Conservation (phyloP, 1,140 invertebrate genomes). For the Subanguina moxae region DNA sequence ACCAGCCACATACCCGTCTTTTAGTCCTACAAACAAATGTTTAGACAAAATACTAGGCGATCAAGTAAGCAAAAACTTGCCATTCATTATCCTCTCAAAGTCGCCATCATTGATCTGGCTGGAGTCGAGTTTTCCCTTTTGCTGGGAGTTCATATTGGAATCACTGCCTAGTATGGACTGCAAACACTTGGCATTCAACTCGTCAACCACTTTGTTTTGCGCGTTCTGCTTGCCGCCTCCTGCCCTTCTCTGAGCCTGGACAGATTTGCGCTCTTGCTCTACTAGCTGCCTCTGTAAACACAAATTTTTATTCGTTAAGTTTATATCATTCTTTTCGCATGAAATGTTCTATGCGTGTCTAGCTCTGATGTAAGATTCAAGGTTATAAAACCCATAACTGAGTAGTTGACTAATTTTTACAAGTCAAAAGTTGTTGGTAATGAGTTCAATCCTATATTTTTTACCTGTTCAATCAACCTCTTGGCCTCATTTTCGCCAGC, state of each 20-base stretch:
- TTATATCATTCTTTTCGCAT: too few relatives aligned
- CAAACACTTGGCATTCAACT: conserved; percentile 28
- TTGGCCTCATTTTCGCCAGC: conserved; percentile 19
- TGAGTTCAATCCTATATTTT: too few relatives aligned
- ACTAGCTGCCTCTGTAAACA: conserved; percentile 7
- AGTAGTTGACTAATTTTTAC: too few relatives aligned
- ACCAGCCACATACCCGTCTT: conserved; percentile 6
- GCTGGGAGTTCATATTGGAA: too few relatives aligned
- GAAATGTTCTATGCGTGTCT: too few relatives aligned
- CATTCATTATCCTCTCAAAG: conserved; percentile 15
- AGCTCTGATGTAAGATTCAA: too few relatives aligned
- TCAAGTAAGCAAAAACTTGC: not conserved
- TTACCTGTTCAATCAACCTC: conserved; percentile 14
- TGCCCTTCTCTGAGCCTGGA: not conserved
- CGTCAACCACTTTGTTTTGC: conserved; percentile 20
- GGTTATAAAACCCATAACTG: too few relatives aligned
- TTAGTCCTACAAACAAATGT: not conserved
- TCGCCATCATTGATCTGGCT: conserved; percentile 23
- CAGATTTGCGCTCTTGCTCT: conserved; percentile 15
- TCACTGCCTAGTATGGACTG: conserved; percentile 20
- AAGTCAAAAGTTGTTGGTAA: too few relatives aligned
- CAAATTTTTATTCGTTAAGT: too few relatives aligned
- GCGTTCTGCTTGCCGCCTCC: not conserved
- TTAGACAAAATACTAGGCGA: not conserved
- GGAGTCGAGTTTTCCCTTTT: conserved; percentile 17